These are phyloP conservation scores for Masticophis lateralis DNA, from an alignment of 2,797 vertebrate species.

Conservation along the genomic window DNA sequence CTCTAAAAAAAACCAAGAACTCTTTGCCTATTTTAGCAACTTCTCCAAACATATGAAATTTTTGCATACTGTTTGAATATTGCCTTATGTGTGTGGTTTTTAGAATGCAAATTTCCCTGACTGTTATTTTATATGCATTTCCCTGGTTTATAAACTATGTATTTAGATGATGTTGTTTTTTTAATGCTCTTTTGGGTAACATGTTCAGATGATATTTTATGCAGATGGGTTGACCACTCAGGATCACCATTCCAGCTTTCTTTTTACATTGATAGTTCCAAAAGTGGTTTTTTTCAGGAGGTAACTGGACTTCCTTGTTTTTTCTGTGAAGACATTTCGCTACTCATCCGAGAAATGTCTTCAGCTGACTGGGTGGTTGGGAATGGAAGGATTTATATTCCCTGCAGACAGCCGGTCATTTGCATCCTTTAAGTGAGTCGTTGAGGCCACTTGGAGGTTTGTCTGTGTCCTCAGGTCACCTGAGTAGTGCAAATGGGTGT, in stretches of 20 bases:
- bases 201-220: neutral
- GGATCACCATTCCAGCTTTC: neutral
- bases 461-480: no score
- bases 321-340: no score
- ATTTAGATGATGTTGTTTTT: neutral
- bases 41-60: neutral
- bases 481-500: no score
- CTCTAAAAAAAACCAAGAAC: neutral
- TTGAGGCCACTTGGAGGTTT: no score
- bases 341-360: no score
- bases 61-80: neutral
- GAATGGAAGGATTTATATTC: no score
- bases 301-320: no score
- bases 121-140: neutral
- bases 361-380: no score
- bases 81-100: neutral
- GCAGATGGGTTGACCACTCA: neutral
- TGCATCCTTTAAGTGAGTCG: no score
- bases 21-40: neutral
- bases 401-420: no score
- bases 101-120: neutral
- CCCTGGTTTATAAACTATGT: neutral
- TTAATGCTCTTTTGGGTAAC: neutral
- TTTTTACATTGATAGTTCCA: neutral
- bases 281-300: no score